phyloP scores from a whole-genome alignment of 2,888 invertebrate species.

The Leptopilina drosophilae region DNA sequence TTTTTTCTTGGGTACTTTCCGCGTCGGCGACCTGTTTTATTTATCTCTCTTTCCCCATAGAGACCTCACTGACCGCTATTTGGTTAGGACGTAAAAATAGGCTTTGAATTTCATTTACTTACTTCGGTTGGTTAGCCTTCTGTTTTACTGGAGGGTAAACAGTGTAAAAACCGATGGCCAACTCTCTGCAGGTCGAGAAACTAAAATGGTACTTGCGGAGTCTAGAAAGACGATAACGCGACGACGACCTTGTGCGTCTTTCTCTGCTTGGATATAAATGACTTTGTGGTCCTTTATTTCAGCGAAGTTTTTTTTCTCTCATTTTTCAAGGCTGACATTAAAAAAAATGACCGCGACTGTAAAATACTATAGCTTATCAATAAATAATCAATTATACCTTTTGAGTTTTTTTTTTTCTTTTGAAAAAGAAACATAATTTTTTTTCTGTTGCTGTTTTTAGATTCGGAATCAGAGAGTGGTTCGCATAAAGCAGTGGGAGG shows the following conservation, averaged over 20 bases:
- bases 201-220: constrained; percentile 48
- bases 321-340: neutral
- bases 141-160: constrained; percentile 60
- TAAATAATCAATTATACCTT: neutral
- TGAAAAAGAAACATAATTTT: neutral
- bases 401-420: too few species aligned
- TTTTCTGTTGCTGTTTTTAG: constrained; percentile 78
- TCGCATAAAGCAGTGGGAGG: constrained; percentile 88
- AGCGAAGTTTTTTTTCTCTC: neutral
- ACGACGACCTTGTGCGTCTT: constrained; percentile 36
- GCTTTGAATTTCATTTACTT: constrained; percentile 71
- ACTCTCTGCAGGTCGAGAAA: constrained; percentile 42
- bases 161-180: constrained; percentile 42
- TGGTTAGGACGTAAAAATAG: constrained; percentile 71
- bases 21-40: constrained; percentile 29
- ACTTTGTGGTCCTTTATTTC: neutral
- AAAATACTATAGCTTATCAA: neutral
- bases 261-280: neutral
- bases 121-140: constrained; percentile 52
- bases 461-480: constrained; percentile 94
- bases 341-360: constrained; percentile 21
- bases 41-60: constrained; percentile 31
- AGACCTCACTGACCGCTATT: constrained; percentile 61
- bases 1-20: constrained; percentile 19
- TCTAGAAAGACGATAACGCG: constrained; percentile 52